These are phyloP conservation scores for Nothocercus julius DNA, from an alignment of 2,113 vertebrate genomes.

Conservation along the genomic window DNA sequence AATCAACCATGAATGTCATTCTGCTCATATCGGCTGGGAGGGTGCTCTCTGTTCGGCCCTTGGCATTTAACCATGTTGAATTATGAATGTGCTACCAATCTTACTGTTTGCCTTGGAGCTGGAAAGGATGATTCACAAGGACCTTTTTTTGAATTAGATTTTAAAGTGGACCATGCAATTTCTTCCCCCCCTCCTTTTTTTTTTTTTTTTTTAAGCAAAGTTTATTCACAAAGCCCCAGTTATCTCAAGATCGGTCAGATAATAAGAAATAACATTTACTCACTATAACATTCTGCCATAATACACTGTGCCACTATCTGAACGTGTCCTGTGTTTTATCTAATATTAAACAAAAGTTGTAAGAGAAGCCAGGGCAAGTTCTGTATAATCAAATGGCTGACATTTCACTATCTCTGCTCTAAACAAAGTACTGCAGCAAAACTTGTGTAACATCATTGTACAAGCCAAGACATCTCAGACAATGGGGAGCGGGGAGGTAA, in stretches of 20 bases:
- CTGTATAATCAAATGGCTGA: slow-evolving; percentile 39
- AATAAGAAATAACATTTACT: slow-evolving; percentile 55
- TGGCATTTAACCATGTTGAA: slow-evolving; percentile 81
- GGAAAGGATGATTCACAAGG: slow-evolving; percentile 68
- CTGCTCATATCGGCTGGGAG: slow-evolving; percentile 39
- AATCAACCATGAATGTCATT: slow-evolving; percentile 81
- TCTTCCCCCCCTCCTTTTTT: background rate
- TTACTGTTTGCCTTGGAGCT: slow-evolving; percentile 75
- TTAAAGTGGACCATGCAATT: slow-evolving; percentile 59
- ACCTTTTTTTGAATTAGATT: slow-evolving; percentile 64
- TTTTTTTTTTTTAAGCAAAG: background rate
- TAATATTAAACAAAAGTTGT: slow-evolving; percentile 60
- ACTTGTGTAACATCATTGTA: background rate
- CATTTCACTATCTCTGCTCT: background rate
- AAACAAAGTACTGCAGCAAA: background rate
- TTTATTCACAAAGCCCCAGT: slow-evolving; percentile 53
- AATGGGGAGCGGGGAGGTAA: background rate
- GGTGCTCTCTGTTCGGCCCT: slow-evolving; percentile 60
- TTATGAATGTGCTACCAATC: slow-evolving; percentile 80
- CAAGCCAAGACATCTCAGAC: background rate
- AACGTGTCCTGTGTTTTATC: slow-evolving; percentile 38
- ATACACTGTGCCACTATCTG: background rate
- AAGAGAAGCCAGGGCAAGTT: background rate
- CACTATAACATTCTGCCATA: background rate
- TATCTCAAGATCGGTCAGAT: slow-evolving; percentile 40